These are phyloP conservation scores for Chionodraco myersi DNA, from an alignment of 2,113 vertebrate genomes.

Conservation along the genomic window DNA sequence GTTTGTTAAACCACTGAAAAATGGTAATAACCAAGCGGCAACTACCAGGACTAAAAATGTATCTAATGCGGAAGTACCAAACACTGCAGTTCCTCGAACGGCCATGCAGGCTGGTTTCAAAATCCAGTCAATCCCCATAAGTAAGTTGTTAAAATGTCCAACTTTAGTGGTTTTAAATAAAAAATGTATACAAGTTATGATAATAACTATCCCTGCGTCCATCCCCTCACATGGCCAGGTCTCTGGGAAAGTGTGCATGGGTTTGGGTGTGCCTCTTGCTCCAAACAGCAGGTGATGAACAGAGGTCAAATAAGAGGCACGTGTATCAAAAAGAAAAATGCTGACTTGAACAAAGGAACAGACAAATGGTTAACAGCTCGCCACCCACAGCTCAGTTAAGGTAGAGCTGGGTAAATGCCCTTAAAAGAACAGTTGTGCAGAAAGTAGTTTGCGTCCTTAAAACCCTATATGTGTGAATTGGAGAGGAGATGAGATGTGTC, in stretches of 20 bases:
- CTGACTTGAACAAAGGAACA: background rate
- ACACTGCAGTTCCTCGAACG: too few relatives aligned
- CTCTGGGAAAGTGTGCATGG: background rate
- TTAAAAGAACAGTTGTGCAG: background rate
- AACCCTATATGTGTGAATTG: slow-evolving; percentile 15
- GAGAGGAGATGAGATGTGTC: slow-evolving; percentile 29
- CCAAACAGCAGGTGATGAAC: slow-evolving; percentile 16
- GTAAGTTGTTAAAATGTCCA: too few relatives aligned
- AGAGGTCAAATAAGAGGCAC: slow-evolving; percentile 16
- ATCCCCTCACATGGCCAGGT: slow-evolving; percentile 1
- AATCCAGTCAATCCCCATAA: too few relatives aligned
- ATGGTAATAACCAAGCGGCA: too few relatives aligned
- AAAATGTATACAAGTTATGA: too few relatives aligned
- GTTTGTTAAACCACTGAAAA: background rate
- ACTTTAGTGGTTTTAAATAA: too few relatives aligned
- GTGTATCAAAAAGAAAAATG: slow-evolving; percentile 4
- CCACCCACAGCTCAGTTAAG: background rate
- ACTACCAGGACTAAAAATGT: too few relatives aligned
- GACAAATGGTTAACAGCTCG: background rate
- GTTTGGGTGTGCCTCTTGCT: background rate
- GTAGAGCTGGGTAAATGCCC: background rate
- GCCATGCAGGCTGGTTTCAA: too few relatives aligned
- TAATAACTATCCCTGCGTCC: background rate
- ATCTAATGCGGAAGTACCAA: too few relatives aligned
- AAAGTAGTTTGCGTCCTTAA: slow-evolving; percentile 10